Percentiles rank a stretch among this genome's conserved stretches.
Conservation (phyloP, 2,113 vertebrate genomes). For the Apodemus speciosus region DNA sequence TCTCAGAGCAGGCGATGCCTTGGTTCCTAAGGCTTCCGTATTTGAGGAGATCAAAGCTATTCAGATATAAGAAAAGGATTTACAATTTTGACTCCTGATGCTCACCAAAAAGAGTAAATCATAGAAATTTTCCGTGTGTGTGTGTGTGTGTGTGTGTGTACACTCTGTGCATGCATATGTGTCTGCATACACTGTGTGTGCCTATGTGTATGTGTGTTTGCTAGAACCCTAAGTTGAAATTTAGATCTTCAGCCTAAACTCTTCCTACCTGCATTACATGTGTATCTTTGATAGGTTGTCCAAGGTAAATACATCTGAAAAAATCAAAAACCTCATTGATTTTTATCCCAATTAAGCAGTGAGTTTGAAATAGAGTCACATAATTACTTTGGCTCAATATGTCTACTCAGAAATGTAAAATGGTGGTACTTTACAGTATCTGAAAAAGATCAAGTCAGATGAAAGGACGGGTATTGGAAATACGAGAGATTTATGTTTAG, state of each 20-base stretch:
- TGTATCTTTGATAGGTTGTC: not conserved
- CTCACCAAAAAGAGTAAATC: not conserved
- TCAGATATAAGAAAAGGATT: not conserved
- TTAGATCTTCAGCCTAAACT: not conserved
- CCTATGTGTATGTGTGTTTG: not conserved
- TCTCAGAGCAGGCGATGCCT: not conserved
- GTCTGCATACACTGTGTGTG: not conserved
- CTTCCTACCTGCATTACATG: not conserved
- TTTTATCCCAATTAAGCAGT: not conserved
- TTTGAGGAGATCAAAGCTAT: not conserved
- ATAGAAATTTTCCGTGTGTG: not conserved
- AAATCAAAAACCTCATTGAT: not conserved
- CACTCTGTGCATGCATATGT: not conserved
- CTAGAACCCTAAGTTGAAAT: not conserved
- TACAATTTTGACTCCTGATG: not conserved
- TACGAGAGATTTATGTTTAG: not conserved
- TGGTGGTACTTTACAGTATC: not conserved
- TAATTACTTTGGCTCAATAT: not conserved
- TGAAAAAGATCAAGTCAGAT: not conserved
- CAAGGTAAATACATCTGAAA: not conserved
- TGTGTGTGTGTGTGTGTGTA: not conserved
- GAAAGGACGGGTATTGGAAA: not conserved
- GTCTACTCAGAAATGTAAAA: conserved; percentile 30
- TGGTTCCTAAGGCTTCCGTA: not conserved
- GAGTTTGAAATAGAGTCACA: conserved; percentile 6